Conservation (phyloP, 1,140 invertebrate genomes). For the Heliconius hermathena region DNA sequence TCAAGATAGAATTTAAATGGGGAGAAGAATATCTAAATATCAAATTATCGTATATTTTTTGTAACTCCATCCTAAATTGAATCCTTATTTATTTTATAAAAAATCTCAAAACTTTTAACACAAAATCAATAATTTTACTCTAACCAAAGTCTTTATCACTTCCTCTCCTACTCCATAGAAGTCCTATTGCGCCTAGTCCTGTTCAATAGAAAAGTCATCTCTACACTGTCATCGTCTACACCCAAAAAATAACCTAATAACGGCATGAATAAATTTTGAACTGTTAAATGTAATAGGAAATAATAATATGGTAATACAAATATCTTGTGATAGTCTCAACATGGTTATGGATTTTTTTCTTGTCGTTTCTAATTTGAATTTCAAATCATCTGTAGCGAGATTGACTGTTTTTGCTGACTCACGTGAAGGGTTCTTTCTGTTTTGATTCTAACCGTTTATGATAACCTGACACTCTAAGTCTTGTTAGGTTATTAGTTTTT, state of each 20-base stretch:
- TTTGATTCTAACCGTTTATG: slow-evolving; percentile 16
- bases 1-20: no score
- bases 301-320: slow-evolving; percentile 41
- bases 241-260: slow-evolving; percentile 3
- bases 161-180: no score
- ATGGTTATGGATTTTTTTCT: slow-evolving; percentile 40
- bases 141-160: no score
- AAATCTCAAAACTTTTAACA: no score
- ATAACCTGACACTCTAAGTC: slow-evolving; percentile 18
- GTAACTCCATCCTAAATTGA: no score
- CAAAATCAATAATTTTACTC: no score
- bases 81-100: no score
- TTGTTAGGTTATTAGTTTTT: slow-evolving; percentile 17
- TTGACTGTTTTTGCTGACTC: slow-evolving; percentile 54
- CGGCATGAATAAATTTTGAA: slow-evolving; percentile 11
- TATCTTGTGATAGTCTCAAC: slow-evolving; percentile 38
- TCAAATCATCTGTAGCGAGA: slow-evolving; percentile 51
- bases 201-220: no score
- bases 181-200: not conserved
- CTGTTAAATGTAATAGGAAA: slow-evolving; percentile 27
- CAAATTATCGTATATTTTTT: no score
- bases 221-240: not conserved
- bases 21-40: no score
- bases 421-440: slow-evolving; percentile 31
- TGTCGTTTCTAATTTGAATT: slow-evolving; percentile 54